Conservation (phyloP, 2,797 vertebrate species). For the Echiichthys vipera region DNA sequence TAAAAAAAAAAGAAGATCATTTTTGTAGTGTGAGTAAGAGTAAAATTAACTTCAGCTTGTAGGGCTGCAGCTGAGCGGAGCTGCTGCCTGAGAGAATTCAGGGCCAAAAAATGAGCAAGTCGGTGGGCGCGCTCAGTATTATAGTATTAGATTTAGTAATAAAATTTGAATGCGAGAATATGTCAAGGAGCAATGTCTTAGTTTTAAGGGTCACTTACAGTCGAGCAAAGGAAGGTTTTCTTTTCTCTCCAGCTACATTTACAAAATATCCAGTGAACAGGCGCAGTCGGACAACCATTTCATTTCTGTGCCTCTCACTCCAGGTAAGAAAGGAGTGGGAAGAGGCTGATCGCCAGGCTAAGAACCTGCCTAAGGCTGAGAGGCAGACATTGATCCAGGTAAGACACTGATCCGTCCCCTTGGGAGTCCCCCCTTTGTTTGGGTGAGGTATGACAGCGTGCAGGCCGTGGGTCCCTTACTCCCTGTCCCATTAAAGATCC, state of each 20-base stretch:
- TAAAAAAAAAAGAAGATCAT: too few relatives aligned
- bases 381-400: constrained; percentile 97
- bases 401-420: constrained; percentile 56
- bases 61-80: neutral
- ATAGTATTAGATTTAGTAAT: too few relatives aligned
- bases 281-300: neutral
- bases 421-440: constrained; percentile 54
- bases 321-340: constrained; percentile 99
- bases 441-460: constrained; percentile 57
- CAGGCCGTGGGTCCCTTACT: constrained; percentile 46
- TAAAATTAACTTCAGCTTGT: neutral
- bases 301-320: constrained; percentile 5
- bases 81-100: neutral
- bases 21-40: too few relatives aligned
- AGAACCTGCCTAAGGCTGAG: constrained; percentile 96
- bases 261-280: too few relatives aligned
- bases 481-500: constrained; percentile 60
- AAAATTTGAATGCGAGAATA: neutral
- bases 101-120: neutral
- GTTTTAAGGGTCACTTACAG: neutral
- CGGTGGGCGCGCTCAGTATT: neutral
- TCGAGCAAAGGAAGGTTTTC: neutral
- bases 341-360: constrained; percentile 94
- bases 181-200: neutral
- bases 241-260: neutral